Percentiles rank a stretch among this genome's conserved stretches.
phyloP scores from a whole-genome alignment of 2,888 invertebrate species.

The Diaphora mendica region DNA sequence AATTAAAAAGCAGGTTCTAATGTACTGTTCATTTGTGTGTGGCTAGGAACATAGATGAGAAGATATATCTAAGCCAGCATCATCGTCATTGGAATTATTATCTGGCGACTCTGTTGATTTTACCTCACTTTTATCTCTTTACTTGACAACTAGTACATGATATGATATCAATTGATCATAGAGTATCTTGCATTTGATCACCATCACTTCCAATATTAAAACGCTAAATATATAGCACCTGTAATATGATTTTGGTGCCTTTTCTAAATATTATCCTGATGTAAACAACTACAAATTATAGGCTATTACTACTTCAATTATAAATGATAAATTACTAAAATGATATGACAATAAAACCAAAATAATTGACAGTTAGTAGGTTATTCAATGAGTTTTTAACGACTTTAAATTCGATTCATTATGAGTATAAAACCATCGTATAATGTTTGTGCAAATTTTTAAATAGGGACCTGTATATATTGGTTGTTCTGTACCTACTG shows the following conservation, averaged over 20 bases:
- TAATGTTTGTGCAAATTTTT: too few species aligned
- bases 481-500: too few species aligned
- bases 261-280: background rate
- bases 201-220: background rate
- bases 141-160: background rate
- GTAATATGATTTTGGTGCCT: background rate
- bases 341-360: background rate
- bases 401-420: background rate
- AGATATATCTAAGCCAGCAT: background rate
- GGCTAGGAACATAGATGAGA: background rate
- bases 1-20: background rate
- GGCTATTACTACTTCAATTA: background rate
- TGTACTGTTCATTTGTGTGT: too few species aligned
- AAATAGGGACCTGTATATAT: too few species aligned
- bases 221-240: background rate
- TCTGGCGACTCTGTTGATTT: background rate
- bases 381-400: background rate
- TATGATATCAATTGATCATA: conserved; percentile 1
- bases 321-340: background rate
- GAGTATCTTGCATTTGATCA: too few species aligned
- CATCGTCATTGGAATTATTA: background rate
- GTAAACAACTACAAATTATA: background rate
- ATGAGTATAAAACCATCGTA: too few species aligned
- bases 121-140: background rate
- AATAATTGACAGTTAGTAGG: background rate